These are phyloP conservation scores for Epinephelus moara DNA, from an alignment of 2,113 vertebrate species.

Conservation along the genomic window DNA sequence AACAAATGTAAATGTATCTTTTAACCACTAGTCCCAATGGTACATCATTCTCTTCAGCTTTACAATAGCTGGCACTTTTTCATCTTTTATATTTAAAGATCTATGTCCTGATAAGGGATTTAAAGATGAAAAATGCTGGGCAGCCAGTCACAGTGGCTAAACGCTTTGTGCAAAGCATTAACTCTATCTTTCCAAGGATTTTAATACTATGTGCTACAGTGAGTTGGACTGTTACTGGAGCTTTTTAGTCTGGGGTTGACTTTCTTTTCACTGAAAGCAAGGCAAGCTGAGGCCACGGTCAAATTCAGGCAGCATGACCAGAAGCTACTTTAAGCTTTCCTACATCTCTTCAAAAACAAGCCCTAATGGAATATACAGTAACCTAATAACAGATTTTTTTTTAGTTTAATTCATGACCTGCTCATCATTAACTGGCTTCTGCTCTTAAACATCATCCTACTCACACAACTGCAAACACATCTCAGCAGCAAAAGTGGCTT, in stretches of 20 bases:
- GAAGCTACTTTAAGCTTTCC: constrained; percentile 13
- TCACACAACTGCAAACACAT: constrained; percentile 27
- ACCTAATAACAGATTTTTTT: background rate
- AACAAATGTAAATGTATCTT: background rate
- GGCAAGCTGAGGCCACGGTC: background rate
- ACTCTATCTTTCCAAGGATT: background rate
- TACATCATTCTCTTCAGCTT: background rate
- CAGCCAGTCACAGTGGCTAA: background rate
- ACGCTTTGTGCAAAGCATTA: constrained; percentile 1
- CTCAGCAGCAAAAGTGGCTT: constrained; percentile 31
- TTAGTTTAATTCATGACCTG: background rate
- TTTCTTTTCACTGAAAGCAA: background rate
- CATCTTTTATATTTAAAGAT: background rate
- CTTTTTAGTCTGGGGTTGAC: background rate
- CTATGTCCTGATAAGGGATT: background rate
- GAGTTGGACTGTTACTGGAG: background rate
- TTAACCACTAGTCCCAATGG: background rate
- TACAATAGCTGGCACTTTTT: background rate
- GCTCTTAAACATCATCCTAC: constrained; percentile 27
- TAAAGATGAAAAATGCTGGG: background rate
- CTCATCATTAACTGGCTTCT: constrained; percentile 24
- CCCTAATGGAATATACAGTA: constrained; percentile 33
- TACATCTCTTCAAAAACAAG: background rate
- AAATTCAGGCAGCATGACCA: background rate
- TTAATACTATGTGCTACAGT: background rate